Evolutionary conservation across 1,140 invertebrate species (phyloP).

Genomic region (Drosophila miranda): DNA sequence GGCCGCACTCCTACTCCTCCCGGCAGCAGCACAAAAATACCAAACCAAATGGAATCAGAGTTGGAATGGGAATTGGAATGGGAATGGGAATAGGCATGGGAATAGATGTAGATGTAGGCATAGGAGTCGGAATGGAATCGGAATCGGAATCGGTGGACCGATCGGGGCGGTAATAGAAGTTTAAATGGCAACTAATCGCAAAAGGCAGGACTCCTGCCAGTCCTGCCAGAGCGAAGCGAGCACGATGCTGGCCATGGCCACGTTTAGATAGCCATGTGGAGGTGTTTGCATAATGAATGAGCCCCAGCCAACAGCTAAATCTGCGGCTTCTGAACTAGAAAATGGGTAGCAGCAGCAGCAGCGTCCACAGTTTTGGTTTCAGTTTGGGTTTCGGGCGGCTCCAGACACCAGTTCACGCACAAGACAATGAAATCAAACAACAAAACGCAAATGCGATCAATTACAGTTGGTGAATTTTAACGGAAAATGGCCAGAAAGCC

Average conservation of each 20-base stretch:
- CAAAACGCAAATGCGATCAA: conserved; percentile 74
- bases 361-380: conserved; percentile 6
- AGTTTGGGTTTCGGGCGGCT: not conserved
- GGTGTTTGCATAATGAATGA: conserved; percentile 80
- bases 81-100: not conserved
- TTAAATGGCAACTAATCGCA: conserved; percentile 80
- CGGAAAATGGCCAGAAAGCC: conserved; percentile 31
- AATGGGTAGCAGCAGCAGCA: conserved; percentile 4
- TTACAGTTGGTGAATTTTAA: conserved; percentile 75
- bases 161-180: conserved; percentile 62
- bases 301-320: conserved; percentile 37
- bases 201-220: conserved; percentile 42
- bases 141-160: conserved; percentile 32
- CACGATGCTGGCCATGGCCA: conserved; percentile 32
- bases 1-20: not conserved
- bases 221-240: not conserved
- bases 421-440: conserved; percentile 77
- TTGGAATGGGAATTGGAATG: conserved; percentile 31
- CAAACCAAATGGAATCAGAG: conserved; percentile 10
- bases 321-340: conserved; percentile 55
- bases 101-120: conserved; percentile 11
- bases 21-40: conserved; percentile 13
- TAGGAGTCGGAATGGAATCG: conserved; percentile 41
- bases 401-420: conserved; percentile 29
- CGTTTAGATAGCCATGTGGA: conserved; percentile 62